phyloP scores from a whole-genome alignment of 2,888 invertebrate species.

The Diplolepis rosae region DNA sequence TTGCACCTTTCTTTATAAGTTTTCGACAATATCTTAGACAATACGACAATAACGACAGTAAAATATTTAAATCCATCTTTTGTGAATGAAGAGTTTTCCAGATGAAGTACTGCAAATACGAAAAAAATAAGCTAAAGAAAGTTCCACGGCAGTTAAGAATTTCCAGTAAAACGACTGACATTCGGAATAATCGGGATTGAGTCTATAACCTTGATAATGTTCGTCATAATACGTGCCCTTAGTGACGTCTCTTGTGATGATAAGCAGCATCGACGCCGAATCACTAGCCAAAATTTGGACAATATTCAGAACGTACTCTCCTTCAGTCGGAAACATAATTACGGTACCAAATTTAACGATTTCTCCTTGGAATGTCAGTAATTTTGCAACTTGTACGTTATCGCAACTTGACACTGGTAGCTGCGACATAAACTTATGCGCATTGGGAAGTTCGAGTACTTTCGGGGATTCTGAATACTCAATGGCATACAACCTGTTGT shows the following conservation, averaged over 20 bases:
- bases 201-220: slow-evolving; percentile 35
- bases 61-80: slow-evolving; percentile 34
- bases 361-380: slow-evolving; percentile 25
- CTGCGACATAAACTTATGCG: slow-evolving; percentile 16
- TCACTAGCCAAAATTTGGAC: slow-evolving; percentile 26
- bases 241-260: slow-evolving; percentile 31
- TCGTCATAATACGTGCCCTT: slow-evolving; percentile 33
- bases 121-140: slow-evolving; percentile 13
- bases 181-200: slow-evolving; percentile 1
- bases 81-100: slow-evolving; percentile 30
- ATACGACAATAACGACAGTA: too few species aligned
- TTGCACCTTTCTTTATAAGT: too few species aligned
- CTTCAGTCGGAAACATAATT: slow-evolving; percentile 30
- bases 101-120: slow-evolving; percentile 15
- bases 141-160: slow-evolving; percentile 23
- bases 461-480: not conserved
- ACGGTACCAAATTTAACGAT: slow-evolving; percentile 10
- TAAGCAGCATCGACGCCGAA: not conserved
- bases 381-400: slow-evolving; percentile 27
- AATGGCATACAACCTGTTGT: not conserved
- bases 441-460: slow-evolving; percentile 13
- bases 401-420: slow-evolving; percentile 23
- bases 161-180: slow-evolving; percentile 15
- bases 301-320: slow-evolving; percentile 14
- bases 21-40: too few species aligned